phyloP scores from a whole-genome alignment of 1,140 invertebrate species.

The Lasaia peninsularis region DNA sequence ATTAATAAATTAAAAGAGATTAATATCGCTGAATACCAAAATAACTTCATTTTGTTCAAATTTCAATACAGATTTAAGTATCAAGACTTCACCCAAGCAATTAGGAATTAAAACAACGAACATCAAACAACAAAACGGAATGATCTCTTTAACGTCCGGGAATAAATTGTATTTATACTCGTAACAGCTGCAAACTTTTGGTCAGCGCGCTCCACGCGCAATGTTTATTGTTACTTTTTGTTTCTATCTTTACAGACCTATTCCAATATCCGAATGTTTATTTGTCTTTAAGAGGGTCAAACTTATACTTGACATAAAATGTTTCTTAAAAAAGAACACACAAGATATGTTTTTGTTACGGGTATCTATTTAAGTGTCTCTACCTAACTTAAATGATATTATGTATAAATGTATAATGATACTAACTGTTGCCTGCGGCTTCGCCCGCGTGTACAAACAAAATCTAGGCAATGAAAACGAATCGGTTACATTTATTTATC shows the following conservation, averaged over 20 bases:
- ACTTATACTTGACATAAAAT: constrained; percentile 23
- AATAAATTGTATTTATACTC: constrained; percentile 72
- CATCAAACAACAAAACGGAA: constrained; percentile 62
- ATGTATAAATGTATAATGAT: no score
- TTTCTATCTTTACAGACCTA: constrained; percentile 50
- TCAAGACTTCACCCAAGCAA: not conserved
- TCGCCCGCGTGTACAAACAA: no score
- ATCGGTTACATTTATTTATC: no score
- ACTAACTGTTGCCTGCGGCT: no score
- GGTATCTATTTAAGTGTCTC: no score
- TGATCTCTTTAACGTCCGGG: constrained; percentile 63
- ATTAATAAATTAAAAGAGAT: no score
- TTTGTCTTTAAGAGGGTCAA: constrained; percentile 35
- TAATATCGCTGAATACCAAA: no score
- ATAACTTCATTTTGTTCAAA: no score
- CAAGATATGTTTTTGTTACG: no score
- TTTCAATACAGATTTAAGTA: not conserved
- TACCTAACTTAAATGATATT: not conserved
- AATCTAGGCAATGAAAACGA: no score
- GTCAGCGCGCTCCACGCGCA: constrained; percentile 53
- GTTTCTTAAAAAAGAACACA: constrained; percentile 23
- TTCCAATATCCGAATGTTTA: constrained; percentile 39
- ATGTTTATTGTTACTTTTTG: constrained; percentile 67
- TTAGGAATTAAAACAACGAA: constrained; percentile 42
- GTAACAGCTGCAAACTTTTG: constrained; percentile 74